Evolutionary conservation across 2,797 vertebrate genomes (phyloP).

Genomic region (Heterohyrax brucei): DNA sequence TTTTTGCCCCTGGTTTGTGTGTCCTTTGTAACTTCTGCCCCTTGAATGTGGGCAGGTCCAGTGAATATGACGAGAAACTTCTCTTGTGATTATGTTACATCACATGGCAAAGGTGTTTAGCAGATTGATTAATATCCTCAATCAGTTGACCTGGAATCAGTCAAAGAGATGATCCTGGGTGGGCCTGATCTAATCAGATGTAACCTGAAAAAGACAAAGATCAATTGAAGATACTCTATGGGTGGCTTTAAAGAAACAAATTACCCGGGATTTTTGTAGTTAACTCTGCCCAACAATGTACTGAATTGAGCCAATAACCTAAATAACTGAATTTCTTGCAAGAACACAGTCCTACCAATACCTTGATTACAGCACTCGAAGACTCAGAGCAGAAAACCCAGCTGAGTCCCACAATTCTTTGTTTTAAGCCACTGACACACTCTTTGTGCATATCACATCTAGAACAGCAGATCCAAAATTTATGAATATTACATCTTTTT

Average conservation of each 20-base stretch:
- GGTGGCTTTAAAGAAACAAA: neutral
- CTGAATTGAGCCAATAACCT: neutral
- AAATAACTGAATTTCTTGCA: neutral
- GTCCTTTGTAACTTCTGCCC: neutral
- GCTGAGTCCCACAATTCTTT: neutral
- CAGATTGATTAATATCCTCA: constrained; percentile 18
- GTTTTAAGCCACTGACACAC: neutral
- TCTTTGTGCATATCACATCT: neutral
- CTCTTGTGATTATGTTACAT: neutral
- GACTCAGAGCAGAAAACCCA: neutral
- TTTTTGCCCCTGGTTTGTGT: fast-evolving
- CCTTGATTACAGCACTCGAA: neutral
- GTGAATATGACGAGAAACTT: neutral
- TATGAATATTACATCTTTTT: neutral
- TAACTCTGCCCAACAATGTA: neutral
- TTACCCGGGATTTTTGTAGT: neutral
- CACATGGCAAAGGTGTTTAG: neutral
- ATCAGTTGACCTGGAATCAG: neutral
- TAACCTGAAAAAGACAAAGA: neutral
- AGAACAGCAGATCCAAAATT: neutral
- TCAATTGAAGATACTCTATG: neutral
- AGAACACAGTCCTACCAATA: neutral
- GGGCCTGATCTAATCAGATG: neutral
- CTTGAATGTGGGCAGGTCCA: too few species aligned
- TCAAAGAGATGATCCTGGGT: neutral